Percentiles rank a stretch among this genome's conserved stretches.
These are phyloP conservation scores for Andricus curvator DNA, from an alignment of 2,888 invertebrate genomes.

Conservation along the genomic window DNA sequence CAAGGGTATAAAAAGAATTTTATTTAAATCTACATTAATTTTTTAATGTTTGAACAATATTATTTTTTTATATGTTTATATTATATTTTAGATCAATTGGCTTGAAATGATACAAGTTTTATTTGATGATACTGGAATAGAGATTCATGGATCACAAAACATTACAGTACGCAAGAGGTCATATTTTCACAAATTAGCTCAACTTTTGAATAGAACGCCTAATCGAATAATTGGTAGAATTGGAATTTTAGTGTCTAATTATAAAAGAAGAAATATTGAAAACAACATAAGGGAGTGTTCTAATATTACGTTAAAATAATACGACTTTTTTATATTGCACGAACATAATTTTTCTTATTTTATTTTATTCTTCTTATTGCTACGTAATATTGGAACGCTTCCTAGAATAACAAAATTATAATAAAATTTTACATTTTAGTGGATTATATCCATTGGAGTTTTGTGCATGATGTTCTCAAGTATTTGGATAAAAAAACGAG, in stretches of 20 bases:
- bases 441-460: conserved; percentile 17
- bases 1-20: conserved; percentile 18
- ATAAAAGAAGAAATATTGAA: neutral
- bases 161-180: conserved; percentile 45
- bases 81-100: conserved; percentile 53
- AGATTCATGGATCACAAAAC: conserved; percentile 41
- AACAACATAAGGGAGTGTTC: neutral
- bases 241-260: neutral
- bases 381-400: no score
- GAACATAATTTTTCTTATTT: no score
- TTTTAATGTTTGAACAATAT: neutral
- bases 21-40: neutral
- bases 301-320: neutral
- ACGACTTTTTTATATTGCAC: no score
- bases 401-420: no score
- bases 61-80: neutral
- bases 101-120: conserved; percentile 38
- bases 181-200: conserved; percentile 46
- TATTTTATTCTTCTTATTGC: no score
- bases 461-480: conserved; percentile 14
- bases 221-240: conserved; percentile 43
- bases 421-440: neutral
- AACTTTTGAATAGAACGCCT: conserved; percentile 48
- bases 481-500: conserved; percentile 27
- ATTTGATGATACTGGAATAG: conserved; percentile 39